These are phyloP conservation scores for Hermodice carunculata DNA, from an alignment of 2,888 invertebrate genomes.

Conservation along the genomic window DNA sequence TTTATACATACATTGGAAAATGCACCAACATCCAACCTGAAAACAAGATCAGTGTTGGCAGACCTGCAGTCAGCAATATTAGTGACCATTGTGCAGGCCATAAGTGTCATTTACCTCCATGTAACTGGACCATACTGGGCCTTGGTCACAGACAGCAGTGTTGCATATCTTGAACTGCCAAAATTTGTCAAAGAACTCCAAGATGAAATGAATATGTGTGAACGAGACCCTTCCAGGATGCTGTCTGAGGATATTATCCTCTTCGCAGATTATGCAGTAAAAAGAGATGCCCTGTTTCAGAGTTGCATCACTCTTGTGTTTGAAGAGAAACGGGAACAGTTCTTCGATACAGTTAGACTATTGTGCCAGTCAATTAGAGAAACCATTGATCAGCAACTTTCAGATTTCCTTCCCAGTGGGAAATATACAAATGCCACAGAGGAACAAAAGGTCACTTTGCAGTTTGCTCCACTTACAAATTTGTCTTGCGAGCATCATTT, in stretches of 20 bases:
- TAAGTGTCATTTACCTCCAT: slow-evolving; percentile 31
- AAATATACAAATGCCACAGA: not conserved
- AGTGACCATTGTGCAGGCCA: slow-evolving; percentile 22
- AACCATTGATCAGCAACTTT: slow-evolving; percentile 31
- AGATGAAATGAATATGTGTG: not conserved
- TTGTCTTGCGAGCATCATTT: slow-evolving; percentile 44
- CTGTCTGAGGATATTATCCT: too few species aligned
- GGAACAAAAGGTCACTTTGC: slow-evolving; percentile 20
- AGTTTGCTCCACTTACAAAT: slow-evolving; percentile 34
- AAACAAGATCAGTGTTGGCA: slow-evolving; percentile 25
- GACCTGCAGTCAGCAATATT: slow-evolving; percentile 23
- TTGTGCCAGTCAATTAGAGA: slow-evolving; percentile 25
- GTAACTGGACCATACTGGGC: slow-evolving; percentile 40
- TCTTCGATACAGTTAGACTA: too few species aligned
- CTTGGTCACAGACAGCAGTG: slow-evolving; percentile 10
- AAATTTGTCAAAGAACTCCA: not conserved
- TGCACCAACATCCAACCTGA: slow-evolving; percentile 20
- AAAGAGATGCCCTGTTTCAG: too few species aligned
- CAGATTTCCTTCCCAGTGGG: slow-evolving; percentile 36
- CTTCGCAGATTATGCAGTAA: too few species aligned
- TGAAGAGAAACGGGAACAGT: too few species aligned
- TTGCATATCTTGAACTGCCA: slow-evolving; percentile 30
- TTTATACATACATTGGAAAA: slow-evolving; percentile 22
- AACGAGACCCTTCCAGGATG: not conserved
- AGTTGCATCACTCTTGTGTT: too few species aligned